Evolutionary conservation across 2,797 vertebrate genomes (phyloP).

Genomic region (Myotis myotis): DNA sequence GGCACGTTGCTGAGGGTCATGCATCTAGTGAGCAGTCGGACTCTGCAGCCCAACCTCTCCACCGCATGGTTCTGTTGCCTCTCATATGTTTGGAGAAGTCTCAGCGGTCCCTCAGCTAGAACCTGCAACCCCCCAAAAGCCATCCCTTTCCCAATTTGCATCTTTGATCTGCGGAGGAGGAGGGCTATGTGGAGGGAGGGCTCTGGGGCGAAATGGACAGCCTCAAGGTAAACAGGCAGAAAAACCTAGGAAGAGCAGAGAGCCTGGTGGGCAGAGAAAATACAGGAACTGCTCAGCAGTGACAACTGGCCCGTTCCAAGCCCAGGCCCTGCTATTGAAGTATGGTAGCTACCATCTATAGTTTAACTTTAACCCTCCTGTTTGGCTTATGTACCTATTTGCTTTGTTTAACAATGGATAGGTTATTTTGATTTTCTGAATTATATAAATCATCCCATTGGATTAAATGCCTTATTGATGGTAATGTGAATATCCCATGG

Average conservation of each 20-base stretch:
- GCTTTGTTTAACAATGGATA: too few species aligned
- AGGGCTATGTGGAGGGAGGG: neutral
- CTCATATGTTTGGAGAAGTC: neutral
- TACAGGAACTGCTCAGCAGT: too few species aligned
- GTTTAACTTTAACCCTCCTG: too few species aligned
- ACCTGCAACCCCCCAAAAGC: neutral
- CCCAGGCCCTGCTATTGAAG: neutral
- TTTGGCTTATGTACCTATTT: too few species aligned
- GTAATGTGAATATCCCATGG: too few species aligned
- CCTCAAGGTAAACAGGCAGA: neutral
- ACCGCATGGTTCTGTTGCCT: neutral
- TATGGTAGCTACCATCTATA: too few species aligned
- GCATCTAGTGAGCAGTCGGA: neutral
- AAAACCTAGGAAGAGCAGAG: neutral
- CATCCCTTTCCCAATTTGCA: neutral
- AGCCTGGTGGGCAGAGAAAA: neutral
- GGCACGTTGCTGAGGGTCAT: neutral
- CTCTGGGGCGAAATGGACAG: neutral
- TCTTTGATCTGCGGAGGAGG: neutral
- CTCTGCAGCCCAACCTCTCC: neutral
- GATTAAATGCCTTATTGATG: too few species aligned
- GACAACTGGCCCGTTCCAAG: neutral
- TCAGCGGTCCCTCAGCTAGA: neutral
- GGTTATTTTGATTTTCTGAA: too few species aligned
- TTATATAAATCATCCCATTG: too few species aligned